Conservation (phyloP, 1,140 invertebrate species). For the Gonatopus flavifemur region DNA sequence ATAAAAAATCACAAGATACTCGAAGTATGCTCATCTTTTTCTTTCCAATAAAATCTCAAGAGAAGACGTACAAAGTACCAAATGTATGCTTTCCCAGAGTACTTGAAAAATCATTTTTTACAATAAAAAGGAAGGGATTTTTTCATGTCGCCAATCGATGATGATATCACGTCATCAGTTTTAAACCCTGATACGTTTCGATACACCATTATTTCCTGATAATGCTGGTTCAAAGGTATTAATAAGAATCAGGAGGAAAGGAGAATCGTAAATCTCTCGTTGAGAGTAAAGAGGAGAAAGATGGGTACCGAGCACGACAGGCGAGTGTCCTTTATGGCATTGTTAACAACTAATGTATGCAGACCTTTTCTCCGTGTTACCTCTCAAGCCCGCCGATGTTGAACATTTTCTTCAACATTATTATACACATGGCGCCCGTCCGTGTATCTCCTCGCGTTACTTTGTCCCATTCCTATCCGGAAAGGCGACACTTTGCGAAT, state of each 20-base stretch:
- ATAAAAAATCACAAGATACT: no score
- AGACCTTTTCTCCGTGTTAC: slow-evolving; percentile 32
- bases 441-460: slow-evolving; percentile 22
- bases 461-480: background rate
- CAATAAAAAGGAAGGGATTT: no score
- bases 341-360: slow-evolving; percentile 61
- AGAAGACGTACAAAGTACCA: no score
- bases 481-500: slow-evolving; percentile 31
- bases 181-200: no score
- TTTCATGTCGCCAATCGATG: no score
- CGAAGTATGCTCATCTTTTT: no score
- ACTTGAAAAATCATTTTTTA: no score
- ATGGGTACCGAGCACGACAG: slow-evolving; percentile 31
- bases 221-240: slow-evolving; percentile 28
- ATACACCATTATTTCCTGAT: no score
- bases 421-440: slow-evolving; percentile 57
- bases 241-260: slow-evolving; percentile 46
- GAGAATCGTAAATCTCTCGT: slow-evolving; percentile 46
- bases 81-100: no score
- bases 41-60: no score
- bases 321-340: slow-evolving; percentile 60
- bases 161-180: no score
- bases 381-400: slow-evolving; percentile 45
- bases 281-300: slow-evolving; percentile 12
- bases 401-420: slow-evolving; percentile 60